Base-by-base conservation (phyloP, 2,797 vertebrate species). In the Typhlichthys subterraneus region DNA sequence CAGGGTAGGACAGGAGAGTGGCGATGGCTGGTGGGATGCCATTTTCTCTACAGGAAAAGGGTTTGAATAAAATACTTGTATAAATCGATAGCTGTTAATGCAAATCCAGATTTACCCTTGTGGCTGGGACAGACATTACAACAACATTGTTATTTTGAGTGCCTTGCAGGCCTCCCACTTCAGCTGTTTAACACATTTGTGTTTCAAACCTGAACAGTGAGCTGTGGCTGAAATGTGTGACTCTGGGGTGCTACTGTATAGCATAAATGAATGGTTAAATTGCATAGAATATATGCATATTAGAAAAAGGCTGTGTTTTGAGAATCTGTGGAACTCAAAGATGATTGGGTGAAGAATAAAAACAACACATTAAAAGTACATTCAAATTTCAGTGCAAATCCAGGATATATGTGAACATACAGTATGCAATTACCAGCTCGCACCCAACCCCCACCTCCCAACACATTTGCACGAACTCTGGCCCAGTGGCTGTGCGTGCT, bases 31-130 rank as follows among this genome's bases (percentile, higher is more conserved):
- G 48, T 90, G 93, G 0, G 95, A 94, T 10, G 91, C 85, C 96
- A 99, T 95, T 92, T 96, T 99, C 85, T 96, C 97, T 99, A 84
- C 77, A 57, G 23, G 23, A 14, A 47, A n/a, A 60, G 61, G 29
- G 3, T 53, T 54, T 19, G 55, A 1, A 54, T 38, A 12, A 64
- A 29, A 38, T 7, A 8, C 6, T 38, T 9, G 33, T 38, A 38
- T 38, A 38, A 38, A 38, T 38, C 33, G 6, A 9, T 38, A 38
- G 33, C 33, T 38, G 33, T 38, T 38, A 38, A 9, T 7, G 33
- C 6, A 2, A 38, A 38, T 38, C 7, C 33, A 38, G 33, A 9
- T 38, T 38, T 38, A 38, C 33, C 33, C 33, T 38, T 38, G 33
- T 38, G 33, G 33, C 8, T 6, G 33, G 8, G 8, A 38, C 33